Evolutionary conservation across 2,888 invertebrate species (phyloP).

Genomic region (Electrophaes corylata): DNA sequence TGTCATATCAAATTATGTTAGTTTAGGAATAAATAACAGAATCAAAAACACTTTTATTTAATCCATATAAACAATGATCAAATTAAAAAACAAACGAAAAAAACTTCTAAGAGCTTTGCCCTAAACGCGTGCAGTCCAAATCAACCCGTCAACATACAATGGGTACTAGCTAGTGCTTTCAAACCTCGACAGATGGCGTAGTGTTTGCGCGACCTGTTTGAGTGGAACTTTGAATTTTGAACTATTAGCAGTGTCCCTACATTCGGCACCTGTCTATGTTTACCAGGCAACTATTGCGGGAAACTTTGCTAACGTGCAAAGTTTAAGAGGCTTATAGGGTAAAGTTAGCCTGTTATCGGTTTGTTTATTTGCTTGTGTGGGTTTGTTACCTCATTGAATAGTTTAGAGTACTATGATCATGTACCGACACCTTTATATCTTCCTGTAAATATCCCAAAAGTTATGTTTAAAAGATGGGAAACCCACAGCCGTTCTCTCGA

Average conservation of each 20-base stretch:
- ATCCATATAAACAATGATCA: background rate
- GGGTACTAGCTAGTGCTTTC: conserved; percentile 55
- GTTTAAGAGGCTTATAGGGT: conserved; percentile 22
- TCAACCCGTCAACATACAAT: conserved; percentile 46
- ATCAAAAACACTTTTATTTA: background rate
- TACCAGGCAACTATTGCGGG: conserved; percentile 45
- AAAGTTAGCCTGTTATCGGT: conserved; percentile 25
- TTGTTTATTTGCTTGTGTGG: conserved; percentile 22
- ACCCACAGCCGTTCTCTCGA: background rate
- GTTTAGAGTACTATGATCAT: conserved; percentile 3
- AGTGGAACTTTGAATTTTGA: conserved; percentile 80
- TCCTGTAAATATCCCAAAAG: background rate
- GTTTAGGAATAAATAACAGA: too few relatives aligned
- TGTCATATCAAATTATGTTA: too few relatives aligned
- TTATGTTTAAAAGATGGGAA: too few relatives aligned
- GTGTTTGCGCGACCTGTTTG: conserved; percentile 77
- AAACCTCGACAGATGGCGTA: conserved; percentile 79
- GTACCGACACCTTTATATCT: background rate
- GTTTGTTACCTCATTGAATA: conserved; percentile 17
- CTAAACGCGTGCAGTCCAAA: conserved; percentile 36
- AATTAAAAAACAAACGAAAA: background rate
- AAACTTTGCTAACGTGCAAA: conserved; percentile 35
- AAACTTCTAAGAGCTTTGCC: conserved; percentile 1
- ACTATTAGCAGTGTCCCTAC: conserved; percentile 68
- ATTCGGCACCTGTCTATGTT: conserved; percentile 74